A percentile compares a stretch with the other conserved stretches of the same genome.
phyloP scores from a whole-genome alignment of 1,140 invertebrate species.

The Xylocopa sonorina region DNA sequence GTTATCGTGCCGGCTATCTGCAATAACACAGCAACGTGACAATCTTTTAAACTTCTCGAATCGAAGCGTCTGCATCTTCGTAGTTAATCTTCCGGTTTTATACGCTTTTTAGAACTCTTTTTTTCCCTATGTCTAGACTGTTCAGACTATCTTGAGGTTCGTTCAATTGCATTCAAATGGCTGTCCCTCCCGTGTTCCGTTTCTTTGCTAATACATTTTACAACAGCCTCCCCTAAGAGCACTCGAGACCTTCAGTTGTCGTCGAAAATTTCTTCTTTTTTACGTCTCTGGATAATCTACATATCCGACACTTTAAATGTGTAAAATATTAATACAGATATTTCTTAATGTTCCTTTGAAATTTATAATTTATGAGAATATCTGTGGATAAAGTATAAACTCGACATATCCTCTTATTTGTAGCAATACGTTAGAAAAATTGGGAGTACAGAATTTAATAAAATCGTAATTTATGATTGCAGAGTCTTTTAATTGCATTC shows the following conservation, averaged over 20 bases:
- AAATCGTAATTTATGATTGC: too few species aligned
- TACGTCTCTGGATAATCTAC: neutral
- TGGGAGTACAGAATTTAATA: too few species aligned
- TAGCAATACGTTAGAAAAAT: too few species aligned
- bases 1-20: neutral
- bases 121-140: neutral
- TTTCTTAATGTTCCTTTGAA: too few species aligned
- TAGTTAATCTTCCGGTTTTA: neutral
- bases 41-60: neutral
- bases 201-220: neutral
- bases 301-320: neutral
- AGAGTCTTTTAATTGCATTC: too few species aligned
- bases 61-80: neutral
- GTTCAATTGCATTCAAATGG: constrained; percentile 4
- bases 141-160: neutral
- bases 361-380: too few species aligned
- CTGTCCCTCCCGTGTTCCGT: neutral
- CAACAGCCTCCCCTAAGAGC: neutral
- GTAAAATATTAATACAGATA: too few species aligned
- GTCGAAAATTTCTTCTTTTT: neutral
- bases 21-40: neutral
- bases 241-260: neutral
- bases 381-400: too few species aligned
- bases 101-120: neutral
- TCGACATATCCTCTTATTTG: too few species aligned